These are phyloP conservation scores for Solea senegalensis DNA, from an alignment of 2,113 vertebrate genomes.

Conservation along the genomic window DNA sequence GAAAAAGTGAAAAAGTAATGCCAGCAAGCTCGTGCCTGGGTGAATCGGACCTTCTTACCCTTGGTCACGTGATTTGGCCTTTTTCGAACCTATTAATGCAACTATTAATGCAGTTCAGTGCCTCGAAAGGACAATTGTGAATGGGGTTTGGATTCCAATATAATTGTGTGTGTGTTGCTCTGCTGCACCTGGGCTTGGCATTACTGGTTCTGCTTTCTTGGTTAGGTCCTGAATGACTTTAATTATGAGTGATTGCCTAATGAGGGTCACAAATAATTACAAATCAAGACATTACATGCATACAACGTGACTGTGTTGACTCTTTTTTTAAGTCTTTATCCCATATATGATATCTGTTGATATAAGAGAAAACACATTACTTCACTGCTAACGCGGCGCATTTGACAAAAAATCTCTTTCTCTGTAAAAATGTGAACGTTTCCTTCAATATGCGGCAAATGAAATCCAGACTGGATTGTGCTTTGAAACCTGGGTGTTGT, in stretches of 20 bases:
- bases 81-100: too few relatives aligned
- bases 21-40: slow-evolving; percentile 10
- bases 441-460: slow-evolving; percentile 39
- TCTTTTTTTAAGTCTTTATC: not conserved
- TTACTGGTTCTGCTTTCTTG: slow-evolving; percentile 30
- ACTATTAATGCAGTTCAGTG: slow-evolving; percentile 27
- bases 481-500: too few relatives aligned
- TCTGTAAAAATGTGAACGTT: not conserved
- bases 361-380: too few relatives aligned
- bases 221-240: slow-evolving; percentile 37
- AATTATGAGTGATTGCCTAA: slow-evolving; percentile 41
- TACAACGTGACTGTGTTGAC: slow-evolving; percentile 5
- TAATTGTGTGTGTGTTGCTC: slow-evolving; percentile 53
- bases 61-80: not conserved
- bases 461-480: slow-evolving; percentile 43
- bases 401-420: slow-evolving; percentile 6
- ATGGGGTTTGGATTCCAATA: slow-evolving; percentile 41
- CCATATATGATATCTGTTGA: too few relatives aligned
- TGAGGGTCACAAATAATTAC: slow-evolving; percentile 36
- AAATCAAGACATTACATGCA: slow-evolving; percentile 15
- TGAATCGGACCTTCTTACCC: slow-evolving; percentile 60
- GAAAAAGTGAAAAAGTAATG: slow-evolving; percentile 13
- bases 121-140: slow-evolving; percentile 52
- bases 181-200: slow-evolving; percentile 65
- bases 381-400: not conserved